Evolutionary conservation across 2,888 invertebrate species (phyloP).

Genomic region (Zonitis immaculata): DNA sequence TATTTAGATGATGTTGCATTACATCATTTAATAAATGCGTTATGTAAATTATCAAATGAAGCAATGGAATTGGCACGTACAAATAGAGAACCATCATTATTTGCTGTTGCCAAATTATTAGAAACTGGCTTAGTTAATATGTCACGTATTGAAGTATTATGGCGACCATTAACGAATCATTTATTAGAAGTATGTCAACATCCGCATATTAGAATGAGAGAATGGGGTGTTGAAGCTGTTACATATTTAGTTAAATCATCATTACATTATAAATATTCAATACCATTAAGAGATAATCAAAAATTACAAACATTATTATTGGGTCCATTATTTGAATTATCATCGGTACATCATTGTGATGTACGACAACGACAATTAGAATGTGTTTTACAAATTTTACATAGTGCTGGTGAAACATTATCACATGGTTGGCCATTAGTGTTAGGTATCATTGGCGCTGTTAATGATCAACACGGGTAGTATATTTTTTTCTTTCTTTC

Average conservation of each 20-base stretch:
- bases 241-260: slow-evolving; percentile 91
- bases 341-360: slow-evolving; percentile 85
- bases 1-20: slow-evolving; percentile 90
- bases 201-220: slow-evolving; percentile 90
- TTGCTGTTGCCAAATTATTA: slow-evolving; percentile 96
- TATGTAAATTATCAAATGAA: slow-evolving; percentile 93
- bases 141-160: slow-evolving; percentile 86
- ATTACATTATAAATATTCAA: slow-evolving; percentile 77
- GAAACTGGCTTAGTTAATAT: slow-evolving; percentile 95
- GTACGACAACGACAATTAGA: slow-evolving; percentile 93
- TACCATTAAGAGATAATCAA: slow-evolving; percentile 80
- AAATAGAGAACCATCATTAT: slow-evolving; percentile 92
- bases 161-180: slow-evolving; percentile 94
- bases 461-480: slow-evolving; percentile 87
- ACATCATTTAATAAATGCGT: slow-evolving; percentile 92
- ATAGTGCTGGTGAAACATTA: slow-evolving; percentile 87
- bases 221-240: slow-evolving; percentile 97
- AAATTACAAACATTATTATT: slow-evolving; percentile 82
- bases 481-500: slow-evolving; percentile 5
- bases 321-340: slow-evolving; percentile 87
- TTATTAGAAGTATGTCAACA: slow-evolving; percentile 95
- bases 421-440: slow-evolving; percentile 94
- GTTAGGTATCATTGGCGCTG: slow-evolving; percentile 92
- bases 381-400: slow-evolving; percentile 88
- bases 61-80: slow-evolving; percentile 96